Conservation (phyloP, 2,888 invertebrate genomes). For the Caenorhabditis drosophilae region DNA sequence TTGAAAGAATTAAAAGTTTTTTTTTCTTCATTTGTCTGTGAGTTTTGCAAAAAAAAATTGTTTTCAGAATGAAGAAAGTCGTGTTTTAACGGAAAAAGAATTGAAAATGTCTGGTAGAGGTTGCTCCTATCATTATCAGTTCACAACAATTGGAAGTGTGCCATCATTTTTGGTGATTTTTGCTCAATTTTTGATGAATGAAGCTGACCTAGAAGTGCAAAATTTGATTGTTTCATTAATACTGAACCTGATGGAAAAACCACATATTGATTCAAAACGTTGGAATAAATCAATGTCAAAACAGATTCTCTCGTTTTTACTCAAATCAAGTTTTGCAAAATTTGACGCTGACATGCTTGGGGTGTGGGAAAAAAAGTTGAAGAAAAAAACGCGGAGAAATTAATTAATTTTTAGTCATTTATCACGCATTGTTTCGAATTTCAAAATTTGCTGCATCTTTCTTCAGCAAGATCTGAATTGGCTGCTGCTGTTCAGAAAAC, state of each 20-base stretch:
- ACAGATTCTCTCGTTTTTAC: background rate
- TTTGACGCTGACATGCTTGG: constrained; percentile 1
- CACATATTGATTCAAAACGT: background rate
- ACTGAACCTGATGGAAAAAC: background rate
- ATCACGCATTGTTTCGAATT: constrained; percentile 3
- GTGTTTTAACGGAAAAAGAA: no score
- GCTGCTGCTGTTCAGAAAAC: no score
- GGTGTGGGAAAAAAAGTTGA: background rate
- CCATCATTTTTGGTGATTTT: background rate
- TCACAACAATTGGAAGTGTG: constrained; percentile 1
- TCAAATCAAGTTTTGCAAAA: background rate
- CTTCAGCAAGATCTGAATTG: background rate
- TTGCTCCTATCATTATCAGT: no score
- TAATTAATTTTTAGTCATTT: constrained; percentile 3
- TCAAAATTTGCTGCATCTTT: no score
- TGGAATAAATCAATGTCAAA: background rate
- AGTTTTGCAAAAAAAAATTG: no score
- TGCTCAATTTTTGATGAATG: background rate
- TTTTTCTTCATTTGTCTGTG: no score
- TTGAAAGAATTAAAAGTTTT: no score
- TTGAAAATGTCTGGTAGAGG: no score
- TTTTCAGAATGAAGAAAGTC: no score
- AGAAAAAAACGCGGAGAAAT: no score
- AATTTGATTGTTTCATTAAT: background rate
- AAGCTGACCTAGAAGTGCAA: background rate